Percentiles rank a stretch among this genome's conserved stretches.
These are phyloP conservation scores for Siniperca scherzeri DNA, from an alignment of 2,797 vertebrate species.

Conservation along the genomic window DNA sequence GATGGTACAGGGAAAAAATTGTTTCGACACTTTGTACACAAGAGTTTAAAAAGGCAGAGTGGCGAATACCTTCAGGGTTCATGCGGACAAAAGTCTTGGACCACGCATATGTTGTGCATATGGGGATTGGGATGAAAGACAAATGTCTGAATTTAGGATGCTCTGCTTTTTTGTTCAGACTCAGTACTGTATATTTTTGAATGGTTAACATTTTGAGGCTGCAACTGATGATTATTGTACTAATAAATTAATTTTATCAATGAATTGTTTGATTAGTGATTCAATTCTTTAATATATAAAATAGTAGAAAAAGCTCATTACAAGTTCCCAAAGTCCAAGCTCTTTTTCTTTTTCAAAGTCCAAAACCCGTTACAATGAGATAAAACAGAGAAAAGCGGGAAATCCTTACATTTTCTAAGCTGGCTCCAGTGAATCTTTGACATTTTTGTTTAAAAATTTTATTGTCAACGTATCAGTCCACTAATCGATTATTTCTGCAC, in stretches of 20 bases:
- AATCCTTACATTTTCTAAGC: not conserved
- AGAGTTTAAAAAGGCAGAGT: slow-evolving; percentile 29
- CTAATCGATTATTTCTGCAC: not conserved
- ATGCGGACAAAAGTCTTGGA: not conserved
- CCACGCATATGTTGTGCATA: not conserved
- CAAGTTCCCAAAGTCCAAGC: not conserved
- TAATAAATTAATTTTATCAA: not conserved
- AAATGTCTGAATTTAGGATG: not conserved
- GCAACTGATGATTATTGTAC: not conserved
- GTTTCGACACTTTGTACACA: slow-evolving; percentile 49
- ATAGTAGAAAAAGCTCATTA: not conserved
- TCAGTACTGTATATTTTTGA: not conserved
- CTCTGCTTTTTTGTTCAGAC: not conserved
- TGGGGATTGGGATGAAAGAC: not conserved
- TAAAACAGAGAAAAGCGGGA: not conserved
- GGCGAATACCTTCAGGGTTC: slow-evolving; percentile 1
- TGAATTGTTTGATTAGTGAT: not conserved
- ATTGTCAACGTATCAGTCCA: not conserved
- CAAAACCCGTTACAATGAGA: not conserved
- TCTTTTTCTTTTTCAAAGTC: not conserved
- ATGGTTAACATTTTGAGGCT: not conserved
- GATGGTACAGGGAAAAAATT: slow-evolving; percentile 29
- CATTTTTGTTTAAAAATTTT: not conserved
- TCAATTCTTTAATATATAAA: not conserved
- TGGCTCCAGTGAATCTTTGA: not conserved